Evolutionary conservation across 2,797 vertebrate species (phyloP).

Genomic region (Etheostoma nigrum): DNA sequence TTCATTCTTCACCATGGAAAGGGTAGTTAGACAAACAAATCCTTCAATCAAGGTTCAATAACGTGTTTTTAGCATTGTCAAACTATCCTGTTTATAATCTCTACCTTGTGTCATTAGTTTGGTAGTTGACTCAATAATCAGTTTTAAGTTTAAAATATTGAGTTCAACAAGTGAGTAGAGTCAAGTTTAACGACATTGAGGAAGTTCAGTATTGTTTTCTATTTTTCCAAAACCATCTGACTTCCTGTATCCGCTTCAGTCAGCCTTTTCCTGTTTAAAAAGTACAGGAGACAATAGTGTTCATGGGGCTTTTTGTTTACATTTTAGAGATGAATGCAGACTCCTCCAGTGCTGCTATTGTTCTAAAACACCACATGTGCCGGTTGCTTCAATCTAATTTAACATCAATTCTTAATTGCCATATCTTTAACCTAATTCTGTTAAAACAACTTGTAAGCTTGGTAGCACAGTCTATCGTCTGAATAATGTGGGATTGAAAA

Average conservation of each 20-base stretch:
- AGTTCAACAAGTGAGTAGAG: neutral
- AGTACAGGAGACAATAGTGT: conserved; percentile 57
- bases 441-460: neutral
- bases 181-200: neutral
- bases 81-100: neutral
- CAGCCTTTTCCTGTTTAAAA: conserved; percentile 70
- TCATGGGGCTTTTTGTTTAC: conserved; percentile 26
- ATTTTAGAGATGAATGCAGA: conserved; percentile 3
- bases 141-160: neutral
- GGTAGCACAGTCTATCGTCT: neutral
- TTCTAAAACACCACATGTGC: conserved; percentile 22
- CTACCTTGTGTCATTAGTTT: neutral
- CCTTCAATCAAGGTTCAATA: neutral
- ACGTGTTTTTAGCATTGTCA: neutral
- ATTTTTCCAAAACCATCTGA: conserved; percentile 30
- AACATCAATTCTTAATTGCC: neutral
- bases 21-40: neutral
- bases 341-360: conserved; percentile 57
- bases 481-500: neutral
- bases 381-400: conserved; percentile 7
- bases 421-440: conserved; percentile 20
- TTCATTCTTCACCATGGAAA: neutral
- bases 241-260: conserved; percentile 60
- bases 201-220: conserved; percentile 20
- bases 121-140: neutral